phyloP scores from a whole-genome alignment of 2,797 vertebrate genomes.

The Moxostoma hubbsi region DNA sequence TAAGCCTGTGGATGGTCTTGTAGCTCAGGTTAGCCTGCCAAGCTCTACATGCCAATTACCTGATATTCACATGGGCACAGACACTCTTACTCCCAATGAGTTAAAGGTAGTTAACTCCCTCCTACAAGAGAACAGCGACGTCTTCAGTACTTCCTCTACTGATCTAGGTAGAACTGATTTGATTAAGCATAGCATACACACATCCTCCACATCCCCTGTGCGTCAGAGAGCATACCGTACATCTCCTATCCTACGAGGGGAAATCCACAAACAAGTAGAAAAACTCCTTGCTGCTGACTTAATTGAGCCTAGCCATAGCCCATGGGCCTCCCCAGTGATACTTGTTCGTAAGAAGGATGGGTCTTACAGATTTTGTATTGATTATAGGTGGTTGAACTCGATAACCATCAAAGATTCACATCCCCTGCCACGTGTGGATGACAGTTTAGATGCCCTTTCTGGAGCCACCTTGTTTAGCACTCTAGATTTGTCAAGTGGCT shows the following conservation, averaged over 20 bases:
- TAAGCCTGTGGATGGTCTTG: no score
- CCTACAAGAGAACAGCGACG: no score
- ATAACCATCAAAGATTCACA: conserved; percentile 38
- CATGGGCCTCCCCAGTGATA: neutral
- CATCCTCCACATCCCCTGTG: conserved; percentile 1
- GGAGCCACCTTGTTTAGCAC: conserved; percentile 41
- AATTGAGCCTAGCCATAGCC: conserved; percentile 21
- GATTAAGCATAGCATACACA: no score
- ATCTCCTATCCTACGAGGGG: neutral
- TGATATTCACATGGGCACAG: no score
- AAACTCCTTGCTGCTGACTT: conserved; percentile 36
- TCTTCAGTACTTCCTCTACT: no score
- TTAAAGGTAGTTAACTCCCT: no score
- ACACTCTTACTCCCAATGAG: no score
- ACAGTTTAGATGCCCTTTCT: conserved; percentile 40
- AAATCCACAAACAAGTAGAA: conserved; percentile 13
- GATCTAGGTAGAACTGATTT: no score
- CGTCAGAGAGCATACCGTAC: conserved; percentile 1
- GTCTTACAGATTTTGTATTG: conserved; percentile 22
- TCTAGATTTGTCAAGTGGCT: conserved; percentile 42
- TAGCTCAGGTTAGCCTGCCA: no score
- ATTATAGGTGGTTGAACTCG: conserved; percentile 33
- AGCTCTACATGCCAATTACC: no score
- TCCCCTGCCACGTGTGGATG: conserved; percentile 37
- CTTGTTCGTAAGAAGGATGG: conserved; percentile 29